Evolutionary conservation across 2,797 vertebrate genomes (phyloP).

Genomic region (Fistularia tabacaria): DNA sequence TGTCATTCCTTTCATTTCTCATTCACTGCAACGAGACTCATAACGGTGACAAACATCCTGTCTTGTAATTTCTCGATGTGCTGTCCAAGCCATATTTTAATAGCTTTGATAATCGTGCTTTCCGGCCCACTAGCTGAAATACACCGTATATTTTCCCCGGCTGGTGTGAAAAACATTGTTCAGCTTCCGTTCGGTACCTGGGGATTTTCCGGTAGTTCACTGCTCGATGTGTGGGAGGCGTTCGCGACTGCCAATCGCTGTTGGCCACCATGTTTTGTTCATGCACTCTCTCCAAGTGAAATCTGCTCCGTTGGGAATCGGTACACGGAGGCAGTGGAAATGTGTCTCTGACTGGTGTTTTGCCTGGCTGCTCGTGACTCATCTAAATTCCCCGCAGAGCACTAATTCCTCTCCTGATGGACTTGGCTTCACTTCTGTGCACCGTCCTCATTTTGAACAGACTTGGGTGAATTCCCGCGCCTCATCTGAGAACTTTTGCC

Average conservation of each 20-base stretch:
- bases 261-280: constrained; percentile 37
- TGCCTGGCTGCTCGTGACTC: constrained; percentile 40
- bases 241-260: constrained; percentile 22
- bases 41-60: no score
- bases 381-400: constrained; percentile 30
- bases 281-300: constrained; percentile 17
- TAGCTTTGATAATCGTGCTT: no score
- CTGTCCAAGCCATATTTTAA: no score
- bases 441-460: constrained; percentile 23
- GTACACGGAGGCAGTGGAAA: constrained; percentile 4
- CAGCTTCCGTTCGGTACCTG: no score
- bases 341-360: constrained; percentile 29
- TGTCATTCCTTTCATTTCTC: no score
- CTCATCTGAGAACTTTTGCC: constrained; percentile 22
- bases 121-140: no score
- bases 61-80: no score
- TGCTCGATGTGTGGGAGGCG: constrained; percentile 22
- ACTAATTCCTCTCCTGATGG: constrained; percentile 44
- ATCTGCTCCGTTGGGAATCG: constrained; percentile 17
- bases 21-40: no score
- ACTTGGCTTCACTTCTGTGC: constrained; percentile 25
- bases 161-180: no score
- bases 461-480: constrained; percentile 16
- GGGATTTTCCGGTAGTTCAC: constrained; percentile 3
- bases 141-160: no score